A percentile compares a stretch with the other conserved stretches of the same genome.
phyloP scores from a whole-genome alignment of 2,797 vertebrate species.

The Strix occidentalis region DNA sequence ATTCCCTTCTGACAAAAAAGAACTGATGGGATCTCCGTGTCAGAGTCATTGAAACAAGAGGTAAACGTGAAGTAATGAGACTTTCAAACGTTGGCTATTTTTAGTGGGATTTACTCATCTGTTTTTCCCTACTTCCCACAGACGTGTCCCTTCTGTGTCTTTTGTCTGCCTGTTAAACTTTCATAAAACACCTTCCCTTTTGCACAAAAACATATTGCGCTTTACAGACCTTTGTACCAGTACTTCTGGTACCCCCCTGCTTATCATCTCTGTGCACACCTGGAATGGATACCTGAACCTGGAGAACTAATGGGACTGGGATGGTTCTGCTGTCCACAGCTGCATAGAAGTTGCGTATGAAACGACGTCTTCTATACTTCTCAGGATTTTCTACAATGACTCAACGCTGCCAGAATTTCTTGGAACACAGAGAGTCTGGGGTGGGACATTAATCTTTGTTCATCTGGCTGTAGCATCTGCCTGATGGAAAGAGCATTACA shows the following conservation, averaged over 20 bases:
- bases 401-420: not conserved
- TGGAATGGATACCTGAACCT: not conserved
- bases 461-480: not conserved
- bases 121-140: not conserved
- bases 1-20: conserved; percentile 17
- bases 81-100: not conserved
- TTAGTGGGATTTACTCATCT: conserved; percentile 18
- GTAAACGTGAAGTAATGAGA: conserved; percentile 21
- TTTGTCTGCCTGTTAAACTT: conserved; percentile 39
- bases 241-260: not conserved
- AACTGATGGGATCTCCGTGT: not conserved
- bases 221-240: not conserved
- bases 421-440: not conserved
- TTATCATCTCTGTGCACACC: not conserved
- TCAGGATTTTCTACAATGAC: not conserved
- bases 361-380: not conserved
- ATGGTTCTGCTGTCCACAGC: not conserved
- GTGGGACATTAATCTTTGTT: not conserved
- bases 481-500: not conserved
- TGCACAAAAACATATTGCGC: not conserved
- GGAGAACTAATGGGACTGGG: not conserved
- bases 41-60: conserved; percentile 24
- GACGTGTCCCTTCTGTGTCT: conserved; percentile 20
- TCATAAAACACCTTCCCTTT: not conserved
- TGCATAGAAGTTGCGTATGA: not conserved